Conservation (phyloP, 2,888 invertebrate genomes). For the Boloria selene region DNA sequence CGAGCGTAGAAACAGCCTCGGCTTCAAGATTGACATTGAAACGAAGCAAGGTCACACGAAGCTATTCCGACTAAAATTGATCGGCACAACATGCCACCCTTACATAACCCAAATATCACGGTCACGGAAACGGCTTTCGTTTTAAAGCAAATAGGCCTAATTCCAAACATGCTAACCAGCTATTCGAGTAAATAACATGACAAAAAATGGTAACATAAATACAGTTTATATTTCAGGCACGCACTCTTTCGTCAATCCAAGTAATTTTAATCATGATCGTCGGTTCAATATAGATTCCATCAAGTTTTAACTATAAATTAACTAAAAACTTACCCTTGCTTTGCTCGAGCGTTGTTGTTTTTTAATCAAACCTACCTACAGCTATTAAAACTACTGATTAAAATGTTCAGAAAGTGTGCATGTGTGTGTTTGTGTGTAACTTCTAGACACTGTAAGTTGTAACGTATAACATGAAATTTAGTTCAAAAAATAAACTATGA, state of each 20-base stretch:
- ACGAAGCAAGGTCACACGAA: conserved; percentile 53
- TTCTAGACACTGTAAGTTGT: too few species aligned
- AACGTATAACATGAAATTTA: too few species aligned
- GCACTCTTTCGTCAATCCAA: neutral
- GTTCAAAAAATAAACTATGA: too few species aligned
- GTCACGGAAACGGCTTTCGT: neutral
- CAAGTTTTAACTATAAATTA: too few species aligned
- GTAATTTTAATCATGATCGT: too few species aligned
- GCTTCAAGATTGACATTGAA: conserved; percentile 42
- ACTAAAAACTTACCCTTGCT: too few species aligned
- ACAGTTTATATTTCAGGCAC: neutral
- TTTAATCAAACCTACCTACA: too few species aligned
- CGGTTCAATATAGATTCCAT: too few species aligned
- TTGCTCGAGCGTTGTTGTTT: too few species aligned
- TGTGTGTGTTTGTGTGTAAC: too few species aligned
- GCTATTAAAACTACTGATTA: too few species aligned
- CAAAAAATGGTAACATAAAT: neutral
- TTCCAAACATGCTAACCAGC: neutral
- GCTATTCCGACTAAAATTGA: conserved; percentile 12
- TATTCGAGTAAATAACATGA: neutral
- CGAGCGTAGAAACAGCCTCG: conserved; percentile 21
- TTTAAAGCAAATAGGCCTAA: conserved; percentile 3
- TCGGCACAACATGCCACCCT: conserved; percentile 24
- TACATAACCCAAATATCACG: conserved; percentile 23
- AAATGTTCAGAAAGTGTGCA: too few species aligned